Evolutionary conservation across 2,113 vertebrate genomes (phyloP).

Genomic region (Prochilodus magdalenae): DNA sequence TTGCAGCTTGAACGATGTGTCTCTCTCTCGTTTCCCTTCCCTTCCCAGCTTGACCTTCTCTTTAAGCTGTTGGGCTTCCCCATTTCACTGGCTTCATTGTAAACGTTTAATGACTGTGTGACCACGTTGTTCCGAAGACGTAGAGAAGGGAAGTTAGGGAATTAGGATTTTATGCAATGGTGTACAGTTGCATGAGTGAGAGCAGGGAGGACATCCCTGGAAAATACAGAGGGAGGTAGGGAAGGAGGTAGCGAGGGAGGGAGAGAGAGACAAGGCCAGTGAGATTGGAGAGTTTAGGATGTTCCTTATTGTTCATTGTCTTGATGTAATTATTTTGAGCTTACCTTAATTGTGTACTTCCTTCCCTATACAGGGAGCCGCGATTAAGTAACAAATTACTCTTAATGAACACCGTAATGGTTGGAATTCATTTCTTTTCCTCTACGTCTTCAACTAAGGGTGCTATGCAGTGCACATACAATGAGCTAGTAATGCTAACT

Average conservation of each 20-base stretch:
- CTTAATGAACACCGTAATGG: background rate
- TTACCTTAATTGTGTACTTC: conserved; percentile 16
- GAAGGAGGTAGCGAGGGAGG: too few relatives aligned
- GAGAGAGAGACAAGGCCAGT: background rate
- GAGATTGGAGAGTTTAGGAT: conserved; percentile 8
- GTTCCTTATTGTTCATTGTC: conserved; percentile 1
- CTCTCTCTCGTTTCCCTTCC: conserved; percentile 19
- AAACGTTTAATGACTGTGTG: conserved; percentile 48
- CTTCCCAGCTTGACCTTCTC: background rate
- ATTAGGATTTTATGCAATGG: conserved; percentile 44
- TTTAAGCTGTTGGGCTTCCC: conserved; percentile 36
- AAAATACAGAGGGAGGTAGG: conserved; percentile 59
- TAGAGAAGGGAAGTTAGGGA: conserved; percentile 36
- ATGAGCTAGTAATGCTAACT: background rate
- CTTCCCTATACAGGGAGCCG: background rate
- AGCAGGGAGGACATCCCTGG: conserved; percentile 37
- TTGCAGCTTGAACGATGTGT: conserved; percentile 41
- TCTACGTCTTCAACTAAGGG: background rate
- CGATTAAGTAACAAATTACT: background rate
- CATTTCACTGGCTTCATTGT: conserved; percentile 30
- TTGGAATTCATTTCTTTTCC: conserved; percentile 15
- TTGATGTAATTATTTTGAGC: conserved; percentile 7
- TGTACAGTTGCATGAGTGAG: conserved; percentile 18
- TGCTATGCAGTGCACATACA: background rate
- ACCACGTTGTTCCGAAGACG: conserved; percentile 53